Evolutionary conservation across 2,113 vertebrate genomes (phyloP).

Genomic region (Phyllopteryx taeniolatus): DNA sequence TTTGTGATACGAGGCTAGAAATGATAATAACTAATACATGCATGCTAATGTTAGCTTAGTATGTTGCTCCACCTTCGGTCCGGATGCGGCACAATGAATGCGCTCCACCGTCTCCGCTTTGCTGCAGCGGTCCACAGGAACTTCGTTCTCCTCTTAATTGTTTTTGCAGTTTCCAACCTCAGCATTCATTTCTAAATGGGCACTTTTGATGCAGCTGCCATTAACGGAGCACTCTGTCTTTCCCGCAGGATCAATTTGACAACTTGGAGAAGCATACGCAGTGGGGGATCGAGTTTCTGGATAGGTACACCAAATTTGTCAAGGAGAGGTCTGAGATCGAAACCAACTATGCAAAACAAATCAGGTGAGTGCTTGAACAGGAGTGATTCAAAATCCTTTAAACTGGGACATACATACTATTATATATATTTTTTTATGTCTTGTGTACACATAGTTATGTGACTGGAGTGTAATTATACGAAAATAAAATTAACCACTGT

Average conservation of each 20-base stretch:
- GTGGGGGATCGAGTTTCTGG: constrained; percentile 91
- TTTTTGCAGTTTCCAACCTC: too few relatives aligned
- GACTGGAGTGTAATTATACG: too few relatives aligned
- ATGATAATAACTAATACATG: not conserved
- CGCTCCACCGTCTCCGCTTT: too few relatives aligned
- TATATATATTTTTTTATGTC: too few relatives aligned
- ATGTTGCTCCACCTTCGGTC: not conserved
- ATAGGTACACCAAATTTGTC: constrained; percentile 95
- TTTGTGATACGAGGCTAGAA: not conserved
- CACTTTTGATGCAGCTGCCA: too few relatives aligned
- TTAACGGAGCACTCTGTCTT: not conserved
- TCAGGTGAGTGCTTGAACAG: constrained; percentile 80
- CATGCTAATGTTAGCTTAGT: not conserved
- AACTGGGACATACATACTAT: too few relatives aligned
- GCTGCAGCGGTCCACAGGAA: too few relatives aligned
- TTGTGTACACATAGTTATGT: too few relatives aligned
- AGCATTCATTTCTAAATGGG: too few relatives aligned
- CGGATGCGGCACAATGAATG: too few relatives aligned
- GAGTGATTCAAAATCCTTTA: not conserved
- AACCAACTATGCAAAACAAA: constrained; percentile 96
- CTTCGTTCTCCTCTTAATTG: too few relatives aligned
- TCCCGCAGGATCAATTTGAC: constrained; percentile 94
- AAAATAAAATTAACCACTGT: too few relatives aligned
- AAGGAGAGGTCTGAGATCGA: constrained; percentile 95
- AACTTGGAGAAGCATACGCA: constrained; percentile 95